Evolutionary conservation across 2,113 vertebrate species (phyloP), one percentile per base, ranked within the genome.

Genomic region (Aptenodytes patagonicus): DNA sequence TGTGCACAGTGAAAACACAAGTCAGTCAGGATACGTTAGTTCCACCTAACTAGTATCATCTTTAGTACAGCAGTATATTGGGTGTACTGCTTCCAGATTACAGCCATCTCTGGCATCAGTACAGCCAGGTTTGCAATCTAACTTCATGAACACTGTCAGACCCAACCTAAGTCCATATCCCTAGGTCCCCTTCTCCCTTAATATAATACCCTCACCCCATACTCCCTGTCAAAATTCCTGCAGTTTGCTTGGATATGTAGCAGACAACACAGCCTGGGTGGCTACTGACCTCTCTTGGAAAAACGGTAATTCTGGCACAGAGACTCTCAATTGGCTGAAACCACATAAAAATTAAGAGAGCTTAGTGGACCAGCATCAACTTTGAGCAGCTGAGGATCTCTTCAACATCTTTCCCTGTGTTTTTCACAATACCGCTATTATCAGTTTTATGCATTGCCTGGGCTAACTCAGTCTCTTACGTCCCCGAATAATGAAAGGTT

Each of bases 401-500:
- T 49, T 72, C 57, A 84, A 36, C 22, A 60, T 8, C 14, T 5
- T 47, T 54, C 34, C 34, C 3, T 0, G 0, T 3, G 25, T 32
- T 87, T 66, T 87, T 68, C 73, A 66, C 25, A 46, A 18, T 10
- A 58, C 7, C 10, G 62, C 8, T 52, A 17, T n/a, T 13, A 88
- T 2, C 17, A 77, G 54, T 28, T 77, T 61, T 26, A 89, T 0
- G 1, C 17, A 21, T 7, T 52, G 22, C 32, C 28, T 42, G 51
- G n/a, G n/a, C 32, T 91, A 87, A 75, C 29, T 81, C 69, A 62
- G 69, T 22, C 38, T 42, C 42, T 36, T 14, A 46, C 1, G 1
- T 18, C 6, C 61, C 24, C 3, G 1, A 0, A 31, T 19, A 91
- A 78, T 1, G 10, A 52, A 86, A 65, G 24, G 17, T 0, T 85